Percentiles rank a stretch among this genome's conserved stretches.
phyloP scores from a whole-genome alignment of 2,888 invertebrate species.

The Limnephilus lunatus region DNA sequence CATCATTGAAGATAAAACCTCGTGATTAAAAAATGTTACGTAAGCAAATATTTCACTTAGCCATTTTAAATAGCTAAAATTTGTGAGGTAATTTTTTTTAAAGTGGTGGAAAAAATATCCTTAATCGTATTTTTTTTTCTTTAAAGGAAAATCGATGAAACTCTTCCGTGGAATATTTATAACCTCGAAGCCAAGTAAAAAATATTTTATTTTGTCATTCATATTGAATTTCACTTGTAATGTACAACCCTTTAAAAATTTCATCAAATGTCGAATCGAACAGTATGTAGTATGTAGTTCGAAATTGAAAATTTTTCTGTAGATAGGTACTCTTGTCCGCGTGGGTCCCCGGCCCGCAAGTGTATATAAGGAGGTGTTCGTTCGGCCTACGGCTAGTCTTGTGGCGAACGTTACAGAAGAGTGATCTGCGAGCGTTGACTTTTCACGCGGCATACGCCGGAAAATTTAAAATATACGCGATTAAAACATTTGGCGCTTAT shows the following conservation, averaged over 20 bases:
- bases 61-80: neutral
- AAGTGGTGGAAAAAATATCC: neutral
- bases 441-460: slow-evolving; percentile 35
- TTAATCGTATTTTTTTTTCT: neutral
- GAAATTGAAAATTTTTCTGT: slow-evolving; percentile 44
- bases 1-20: neutral
- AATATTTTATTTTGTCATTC: neutral
- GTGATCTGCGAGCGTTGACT: slow-evolving; percentile 38
- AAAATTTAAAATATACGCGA: slow-evolving; percentile 33
- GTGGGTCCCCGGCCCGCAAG: slow-evolving; percentile 56
- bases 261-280: neutral
- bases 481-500: slow-evolving; percentile 34
- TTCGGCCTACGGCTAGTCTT: slow-evolving; percentile 61
- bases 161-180: neutral
- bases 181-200: neutral
- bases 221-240: neutral
- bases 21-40: neutral
- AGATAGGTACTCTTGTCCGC: slow-evolving; percentile 50
- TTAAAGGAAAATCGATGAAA: neutral
- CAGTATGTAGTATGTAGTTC: slow-evolving; percentile 16
- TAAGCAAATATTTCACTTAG: neutral
- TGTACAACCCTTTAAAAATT: neutral
- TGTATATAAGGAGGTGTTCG: slow-evolving; percentile 57
- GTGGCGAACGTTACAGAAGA: slow-evolving; percentile 55
- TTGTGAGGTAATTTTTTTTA: neutral